Conservation (phyloP, 2,113 vertebrate species). For the Oenanthe melanoleuca region DNA sequence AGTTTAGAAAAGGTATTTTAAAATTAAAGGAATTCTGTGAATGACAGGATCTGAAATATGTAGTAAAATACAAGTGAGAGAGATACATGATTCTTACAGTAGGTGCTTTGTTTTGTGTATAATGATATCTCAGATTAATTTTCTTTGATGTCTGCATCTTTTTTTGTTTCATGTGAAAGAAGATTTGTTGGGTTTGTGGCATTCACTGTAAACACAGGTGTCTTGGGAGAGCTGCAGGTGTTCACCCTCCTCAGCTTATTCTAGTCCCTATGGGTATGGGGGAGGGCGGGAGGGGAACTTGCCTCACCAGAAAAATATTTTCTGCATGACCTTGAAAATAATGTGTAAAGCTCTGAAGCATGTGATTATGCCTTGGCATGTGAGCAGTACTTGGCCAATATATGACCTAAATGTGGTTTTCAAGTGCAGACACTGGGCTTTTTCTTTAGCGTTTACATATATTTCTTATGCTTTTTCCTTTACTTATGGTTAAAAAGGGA, state of each 20-base stretch:
- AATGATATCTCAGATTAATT: conserved; percentile 45
- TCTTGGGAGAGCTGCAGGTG: conserved; percentile 71
- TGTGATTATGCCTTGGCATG: conserved; percentile 55
- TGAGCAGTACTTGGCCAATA: conserved; percentile 38
- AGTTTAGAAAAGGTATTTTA: neutral
- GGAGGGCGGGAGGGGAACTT: neutral
- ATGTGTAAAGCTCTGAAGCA: conserved; percentile 50
- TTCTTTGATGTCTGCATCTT: conserved; percentile 45
- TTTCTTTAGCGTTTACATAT: neutral
- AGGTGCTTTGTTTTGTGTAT: neutral
- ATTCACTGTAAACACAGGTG: conserved; percentile 67
- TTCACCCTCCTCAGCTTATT: conserved; percentile 64
- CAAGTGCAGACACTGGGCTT: neutral
- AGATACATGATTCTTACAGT: neutral
- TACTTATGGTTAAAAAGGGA: neutral
- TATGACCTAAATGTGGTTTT: conserved; percentile 48
- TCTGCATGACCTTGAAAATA: conserved; percentile 70
- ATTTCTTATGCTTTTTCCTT: neutral
- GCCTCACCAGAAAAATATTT: conserved; percentile 62
- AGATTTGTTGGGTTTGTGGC: conserved; percentile 56
- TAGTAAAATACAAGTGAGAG: neutral
- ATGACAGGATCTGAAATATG: neutral
- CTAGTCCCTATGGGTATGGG: conserved; percentile 55
- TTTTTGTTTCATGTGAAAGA: conserved; percentile 30
- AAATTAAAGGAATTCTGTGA: neutral